phyloP scores from a whole-genome alignment of 2,888 invertebrate species.

The Cosmia pyralina region DNA sequence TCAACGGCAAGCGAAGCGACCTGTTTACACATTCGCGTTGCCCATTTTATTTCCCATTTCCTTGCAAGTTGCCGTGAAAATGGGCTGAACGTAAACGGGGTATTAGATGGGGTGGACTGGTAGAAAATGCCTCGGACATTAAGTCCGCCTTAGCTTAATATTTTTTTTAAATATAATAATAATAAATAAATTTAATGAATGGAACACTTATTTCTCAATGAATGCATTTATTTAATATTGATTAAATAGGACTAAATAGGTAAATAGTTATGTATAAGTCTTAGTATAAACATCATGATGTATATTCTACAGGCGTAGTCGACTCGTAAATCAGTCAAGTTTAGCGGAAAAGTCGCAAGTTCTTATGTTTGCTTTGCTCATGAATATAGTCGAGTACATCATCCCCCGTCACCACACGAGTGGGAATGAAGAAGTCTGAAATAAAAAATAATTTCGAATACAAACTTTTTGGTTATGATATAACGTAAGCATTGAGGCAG shows the following conservation, averaged over 20 bases:
- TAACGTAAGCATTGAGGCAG: neutral
- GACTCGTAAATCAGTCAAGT: neutral
- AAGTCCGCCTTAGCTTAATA: too few species aligned
- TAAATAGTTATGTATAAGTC: neutral
- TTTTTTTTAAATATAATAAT: too few species aligned
- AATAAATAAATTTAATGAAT: neutral
- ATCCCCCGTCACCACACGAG: neutral
- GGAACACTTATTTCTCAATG: neutral
- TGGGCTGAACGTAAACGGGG: too few species aligned
- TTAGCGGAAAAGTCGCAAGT: neutral
- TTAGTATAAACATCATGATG: neutral
- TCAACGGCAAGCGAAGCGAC: too few species aligned
- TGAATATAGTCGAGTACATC: conserved; percentile 28
- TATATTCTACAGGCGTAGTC: neutral
- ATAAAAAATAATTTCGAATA: neutral
- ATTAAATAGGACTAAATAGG: neutral
- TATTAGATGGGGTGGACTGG: too few species aligned
- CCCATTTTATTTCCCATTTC: too few species aligned
- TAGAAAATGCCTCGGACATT: too few species aligned
- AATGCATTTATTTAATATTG: neutral
- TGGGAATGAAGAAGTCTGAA: conserved; percentile 10
- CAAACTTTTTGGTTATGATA: neutral
- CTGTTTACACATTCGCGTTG: too few species aligned
- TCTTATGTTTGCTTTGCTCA: neutral
- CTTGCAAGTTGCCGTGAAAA: too few species aligned